Evolutionary conservation across 2,113 vertebrate species (phyloP), one percentile per base, ranked within the genome.

Genomic region (Caracal caracal): DNA sequence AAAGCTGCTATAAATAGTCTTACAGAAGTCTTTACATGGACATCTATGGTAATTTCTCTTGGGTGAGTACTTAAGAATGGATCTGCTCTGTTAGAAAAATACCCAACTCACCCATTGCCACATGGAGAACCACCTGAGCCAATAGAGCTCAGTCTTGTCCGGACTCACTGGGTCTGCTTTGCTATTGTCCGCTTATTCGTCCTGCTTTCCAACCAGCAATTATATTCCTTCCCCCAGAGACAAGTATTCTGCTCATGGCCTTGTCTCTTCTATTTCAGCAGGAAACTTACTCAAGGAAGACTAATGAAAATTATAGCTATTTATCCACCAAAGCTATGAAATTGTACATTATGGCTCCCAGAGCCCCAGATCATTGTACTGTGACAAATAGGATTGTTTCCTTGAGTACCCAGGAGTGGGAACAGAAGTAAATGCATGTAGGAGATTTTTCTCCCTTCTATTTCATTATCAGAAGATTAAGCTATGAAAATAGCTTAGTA

Each of bases 281-380:
- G 63, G 92, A 97, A 90, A 68, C 93, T 97, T 95, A 61, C 88
- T 97, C 61, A 95, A 85, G 91, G 83, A 98, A 66, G 94, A 89
- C 97, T 98, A 98, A 97, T 98, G 94, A 97, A 97, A 98, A 98
- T 97, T 96, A 90, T 1, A 97, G 91, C 90, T 96, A 92, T 97
- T 98, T 98, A 98, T 95, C 95, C 95, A 97, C 70, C 85, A 71
- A 79, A 97, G 87, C 88, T 94, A 37, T 91, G 93, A 94, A 97
- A 97, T 90, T 20, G 88, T 92, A 84, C 78, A 82, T 86, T 73
- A 96, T 63, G 85, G 84, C 93, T 97, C 95, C 95, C 83, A 76
- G 61, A 97, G 93, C 95, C 92, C 94, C 76, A 37, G 81, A 79
- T 97, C 97, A 93, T 93, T 96, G 91, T 91, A 22, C 94, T 94